Conservation (phyloP, 1,140 invertebrate species). For the Rhyacophila brunnea region DNA sequence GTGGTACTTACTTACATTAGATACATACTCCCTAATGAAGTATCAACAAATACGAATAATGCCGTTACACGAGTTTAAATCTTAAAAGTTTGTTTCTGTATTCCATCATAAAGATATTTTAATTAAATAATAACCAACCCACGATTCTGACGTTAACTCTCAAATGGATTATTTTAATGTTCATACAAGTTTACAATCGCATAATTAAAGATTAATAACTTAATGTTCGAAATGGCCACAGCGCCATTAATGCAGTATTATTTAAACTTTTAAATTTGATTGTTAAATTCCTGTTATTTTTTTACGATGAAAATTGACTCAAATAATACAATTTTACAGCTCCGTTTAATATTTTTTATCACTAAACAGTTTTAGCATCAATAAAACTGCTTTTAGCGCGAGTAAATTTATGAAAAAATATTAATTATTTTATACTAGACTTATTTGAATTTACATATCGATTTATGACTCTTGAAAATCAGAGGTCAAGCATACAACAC, state of each 20-base stretch:
- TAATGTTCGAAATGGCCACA: not conserved
- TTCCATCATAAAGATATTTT: no score
- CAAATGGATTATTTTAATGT: not conserved
- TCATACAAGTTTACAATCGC: not conserved
- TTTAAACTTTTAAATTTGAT: no score
- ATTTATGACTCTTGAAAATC: not conserved
- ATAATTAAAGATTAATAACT: not conserved
- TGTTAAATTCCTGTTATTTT: not conserved
- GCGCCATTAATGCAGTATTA: not conserved
- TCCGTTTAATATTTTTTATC: not conserved
- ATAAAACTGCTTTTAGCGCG: slow-evolving; percentile 1
- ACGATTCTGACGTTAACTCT: no score
- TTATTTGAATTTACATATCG: not conserved
- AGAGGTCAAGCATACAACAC: not conserved
- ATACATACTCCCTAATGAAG: no score
- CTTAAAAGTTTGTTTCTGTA: no score
- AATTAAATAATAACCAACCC: no score
- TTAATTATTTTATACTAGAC: not conserved
- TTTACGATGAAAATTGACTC: not conserved
- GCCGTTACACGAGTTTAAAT: no score
- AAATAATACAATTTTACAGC: not conserved
- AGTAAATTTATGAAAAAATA: not conserved
- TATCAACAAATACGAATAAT: no score
- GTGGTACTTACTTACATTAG: no score
- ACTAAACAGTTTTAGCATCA: slow-evolving; percentile 3